Base-by-base conservation (phyloP, 2,797 vertebrate species). In the Okamejei kenojei region DNA sequence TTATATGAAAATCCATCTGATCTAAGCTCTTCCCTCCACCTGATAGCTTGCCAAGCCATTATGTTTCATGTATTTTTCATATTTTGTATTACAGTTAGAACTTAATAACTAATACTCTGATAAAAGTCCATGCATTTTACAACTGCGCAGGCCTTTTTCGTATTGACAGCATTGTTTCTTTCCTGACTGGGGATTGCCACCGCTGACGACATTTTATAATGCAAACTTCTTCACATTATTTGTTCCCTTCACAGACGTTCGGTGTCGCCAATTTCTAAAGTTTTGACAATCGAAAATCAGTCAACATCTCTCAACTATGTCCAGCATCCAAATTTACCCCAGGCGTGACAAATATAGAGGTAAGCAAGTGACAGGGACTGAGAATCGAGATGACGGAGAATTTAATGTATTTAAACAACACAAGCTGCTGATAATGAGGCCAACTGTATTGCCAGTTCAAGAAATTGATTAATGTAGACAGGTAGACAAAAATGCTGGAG, bases 331-430 rank as follows among this genome's bases (percentile, higher is more conserved):
- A n/a, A 68, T 88, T 68, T 88, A 68, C 1, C 63, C 61, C n/a
- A 88, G 65, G 10, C n/a, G 17, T 29, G 84, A 88, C 61, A 88
- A 88, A 88, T 88, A 68, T 63, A 68, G n/a, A 88, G 84, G 84
- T 88, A 88, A 91, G 90, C 32, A 91, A 74, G 19, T 11, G 17
- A 5, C 19, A 45, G 65, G 32, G 23, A 32, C 7, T 79, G 78
- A 19, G 76, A 10, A 11, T 79, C 29, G 11, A 17, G 78, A 79
- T 79, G n/a, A 77, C 5, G 38, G 45, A 7, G 19, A 17, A 73
- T 23, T 10, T 6, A 45, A 54, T 13, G 23, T 45, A 35, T 54
- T 45, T 29, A 29, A 91, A 74, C 35, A 91, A 26, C 71, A 74
- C 23, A 68, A 32, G n/a, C 8, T 68, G 32, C 63, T 88, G 23